These are phyloP conservation scores for Chelonoidis abingdonii DNA, from an alignment of 2,113 vertebrate genomes.

Conservation along the genomic window DNA sequence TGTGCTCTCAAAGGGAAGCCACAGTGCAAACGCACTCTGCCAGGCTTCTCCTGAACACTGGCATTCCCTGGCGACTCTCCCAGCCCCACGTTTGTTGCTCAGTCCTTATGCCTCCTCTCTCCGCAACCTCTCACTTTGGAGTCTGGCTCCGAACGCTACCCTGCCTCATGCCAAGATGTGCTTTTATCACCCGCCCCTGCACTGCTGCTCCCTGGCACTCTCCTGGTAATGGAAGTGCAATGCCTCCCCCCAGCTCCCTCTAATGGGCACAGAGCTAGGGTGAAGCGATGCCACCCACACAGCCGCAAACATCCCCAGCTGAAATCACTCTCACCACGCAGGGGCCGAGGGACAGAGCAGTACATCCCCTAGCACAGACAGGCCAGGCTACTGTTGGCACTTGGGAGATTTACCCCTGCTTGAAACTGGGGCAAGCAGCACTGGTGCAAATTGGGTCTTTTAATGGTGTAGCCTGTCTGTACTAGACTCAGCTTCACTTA, in stretches of 20 bases:
- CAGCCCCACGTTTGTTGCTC: not conserved
- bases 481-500: not conserved
- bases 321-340: not conserved
- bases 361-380: not conserved
- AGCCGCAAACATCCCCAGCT: not conserved
- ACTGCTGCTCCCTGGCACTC: not conserved
- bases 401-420: not conserved
- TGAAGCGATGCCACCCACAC: not conserved
- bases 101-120: not conserved
- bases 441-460: fast-evolving
- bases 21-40: no score
- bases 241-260: not conserved
- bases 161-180: not conserved
- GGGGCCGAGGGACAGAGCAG: not conserved
- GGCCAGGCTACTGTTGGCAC: not conserved
- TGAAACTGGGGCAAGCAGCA: not conserved
- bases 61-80: not conserved
- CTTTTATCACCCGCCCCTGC: not conserved
- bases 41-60: not conserved
- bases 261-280: no score
- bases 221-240: not conserved
- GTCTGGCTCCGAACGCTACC: not conserved
- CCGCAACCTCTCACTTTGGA: not conserved
- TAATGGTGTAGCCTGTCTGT: not conserved
- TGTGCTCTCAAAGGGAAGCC: not conserved